phyloP scores from a whole-genome alignment of 2,113 vertebrate genomes.

The Leptocoma aspasia region DNA sequence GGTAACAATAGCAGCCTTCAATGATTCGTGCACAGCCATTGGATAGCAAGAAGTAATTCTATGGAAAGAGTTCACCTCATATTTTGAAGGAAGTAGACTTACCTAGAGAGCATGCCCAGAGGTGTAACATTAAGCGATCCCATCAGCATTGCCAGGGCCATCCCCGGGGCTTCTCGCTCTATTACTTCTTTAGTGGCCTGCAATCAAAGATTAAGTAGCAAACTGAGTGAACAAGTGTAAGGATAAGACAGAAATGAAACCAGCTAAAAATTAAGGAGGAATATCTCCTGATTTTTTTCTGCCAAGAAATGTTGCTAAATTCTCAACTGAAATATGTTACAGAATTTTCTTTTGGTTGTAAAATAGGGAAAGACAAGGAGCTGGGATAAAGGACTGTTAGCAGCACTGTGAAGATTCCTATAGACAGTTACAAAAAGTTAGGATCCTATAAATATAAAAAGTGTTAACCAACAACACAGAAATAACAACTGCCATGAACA shows the following conservation, averaged over 20 bases:
- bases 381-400: neutral
- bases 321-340: neutral
- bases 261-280: constrained; percentile 11
- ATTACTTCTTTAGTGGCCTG: constrained; percentile 99
- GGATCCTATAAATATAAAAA: neutral
- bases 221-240: constrained; percentile 65
- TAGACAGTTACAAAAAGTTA: neutral
- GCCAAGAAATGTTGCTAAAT: neutral
- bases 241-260: constrained; percentile 21
- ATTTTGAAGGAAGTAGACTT: constrained; percentile 59
- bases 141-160: constrained; percentile 99
- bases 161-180: constrained; percentile 95
- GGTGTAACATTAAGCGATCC: constrained; percentile 98
- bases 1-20: neutral
- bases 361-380: neutral
- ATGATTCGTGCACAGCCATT: neutral
- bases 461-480: neutral
- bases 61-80: constrained; percentile 6
- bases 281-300: neutral
- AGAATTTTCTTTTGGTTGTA: neutral
- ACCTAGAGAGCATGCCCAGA: constrained; percentile 98
- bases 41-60: neutral
- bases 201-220: constrained; percentile 73
- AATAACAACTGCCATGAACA: neutral
- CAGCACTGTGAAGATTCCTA: neutral